phyloP scores from a whole-genome alignment of 2,113 vertebrate genomes.

The Sclerurus mexicanus region DNA sequence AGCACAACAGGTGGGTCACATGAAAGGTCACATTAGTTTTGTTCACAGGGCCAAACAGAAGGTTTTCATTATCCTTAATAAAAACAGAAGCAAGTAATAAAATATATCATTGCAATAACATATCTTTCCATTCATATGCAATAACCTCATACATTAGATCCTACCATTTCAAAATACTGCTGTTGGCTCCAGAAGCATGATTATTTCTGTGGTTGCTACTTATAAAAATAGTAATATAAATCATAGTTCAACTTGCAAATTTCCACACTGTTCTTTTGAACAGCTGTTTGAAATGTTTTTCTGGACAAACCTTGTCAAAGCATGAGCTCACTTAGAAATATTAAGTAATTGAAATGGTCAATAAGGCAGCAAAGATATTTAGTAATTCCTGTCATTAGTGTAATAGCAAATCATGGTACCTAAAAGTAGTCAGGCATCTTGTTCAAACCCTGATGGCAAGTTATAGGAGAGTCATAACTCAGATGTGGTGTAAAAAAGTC shows the following conservation, averaged over 20 bases:
- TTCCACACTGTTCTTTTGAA: slow-evolving; percentile 61
- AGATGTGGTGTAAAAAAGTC: background rate
- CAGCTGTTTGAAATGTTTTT: slow-evolving; percentile 39
- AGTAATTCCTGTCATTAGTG: slow-evolving; percentile 62
- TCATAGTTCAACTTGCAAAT: slow-evolving; percentile 57
- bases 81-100: slow-evolving; percentile 86
- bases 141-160: slow-evolving; percentile 68
- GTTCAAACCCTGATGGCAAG: slow-evolving; percentile 38
- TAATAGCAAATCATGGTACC: slow-evolving; percentile 64
- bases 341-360: slow-evolving; percentile 54
- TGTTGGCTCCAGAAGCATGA: slow-evolving; percentile 45
- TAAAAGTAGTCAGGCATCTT: slow-evolving; percentile 32
- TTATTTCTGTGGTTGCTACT: slow-evolving; percentile 65
- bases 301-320: slow-evolving; percentile 44
- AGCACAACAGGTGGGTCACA: slow-evolving; percentile 89
- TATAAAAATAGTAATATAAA: slow-evolving; percentile 71
- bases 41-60: slow-evolving; percentile 83
- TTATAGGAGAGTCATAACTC: slow-evolving; percentile 42
- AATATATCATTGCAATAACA: slow-evolving; percentile 81
- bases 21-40: slow-evolving; percentile 83
- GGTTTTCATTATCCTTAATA: slow-evolving; percentile 86
- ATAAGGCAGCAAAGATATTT: slow-evolving; percentile 58
- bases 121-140: slow-evolving; percentile 70
- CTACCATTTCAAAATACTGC: slow-evolving; percentile 64
- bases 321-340: slow-evolving; percentile 31